phyloP scores from a whole-genome alignment of 2,888 invertebrate genomes.

The Idaea dimidiata region DNA sequence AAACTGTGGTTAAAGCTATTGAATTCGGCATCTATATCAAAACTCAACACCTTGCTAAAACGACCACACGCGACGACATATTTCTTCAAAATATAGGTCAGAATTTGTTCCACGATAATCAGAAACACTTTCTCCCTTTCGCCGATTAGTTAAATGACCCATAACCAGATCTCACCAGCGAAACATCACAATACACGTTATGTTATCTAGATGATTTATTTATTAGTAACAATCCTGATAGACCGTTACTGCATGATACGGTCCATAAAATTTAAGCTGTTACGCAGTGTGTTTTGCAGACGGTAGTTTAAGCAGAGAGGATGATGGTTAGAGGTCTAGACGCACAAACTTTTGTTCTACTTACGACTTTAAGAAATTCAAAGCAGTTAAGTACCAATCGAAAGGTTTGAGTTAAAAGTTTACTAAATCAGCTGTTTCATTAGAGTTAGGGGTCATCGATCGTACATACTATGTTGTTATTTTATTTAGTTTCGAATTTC shows the following conservation, averaged over 20 bases:
- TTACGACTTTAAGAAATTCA: too few species aligned
- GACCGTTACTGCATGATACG: conserved; percentile 42
- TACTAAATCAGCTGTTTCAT: too few species aligned
- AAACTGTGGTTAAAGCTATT: too few species aligned
- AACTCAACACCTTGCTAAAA: not conserved
- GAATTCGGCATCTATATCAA: not conserved
- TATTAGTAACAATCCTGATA: conserved; percentile 32
- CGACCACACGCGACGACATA: not conserved
- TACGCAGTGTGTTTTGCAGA: too few species aligned
- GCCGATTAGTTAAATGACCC: conserved; percentile 51
- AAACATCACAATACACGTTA: conserved; percentile 48
- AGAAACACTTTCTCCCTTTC: conserved; percentile 31
- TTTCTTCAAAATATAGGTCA: conserved; percentile 10
- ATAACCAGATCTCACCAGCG: conserved; percentile 53
- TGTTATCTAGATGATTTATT: conserved; percentile 43
- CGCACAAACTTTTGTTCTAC: conserved; percentile 40
- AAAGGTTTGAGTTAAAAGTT: too few species aligned
- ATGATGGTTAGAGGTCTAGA: too few species aligned
- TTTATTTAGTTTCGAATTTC: too few species aligned
- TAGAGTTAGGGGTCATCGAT: too few species aligned
- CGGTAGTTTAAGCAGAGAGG: too few species aligned
- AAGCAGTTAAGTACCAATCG: too few species aligned
- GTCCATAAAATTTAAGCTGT: conserved; percentile 49
- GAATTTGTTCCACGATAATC: conserved; percentile 18
- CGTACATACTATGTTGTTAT: too few species aligned